phyloP scores from a whole-genome alignment of 2,797 vertebrate species.

The Chelonia mydas region DNA sequence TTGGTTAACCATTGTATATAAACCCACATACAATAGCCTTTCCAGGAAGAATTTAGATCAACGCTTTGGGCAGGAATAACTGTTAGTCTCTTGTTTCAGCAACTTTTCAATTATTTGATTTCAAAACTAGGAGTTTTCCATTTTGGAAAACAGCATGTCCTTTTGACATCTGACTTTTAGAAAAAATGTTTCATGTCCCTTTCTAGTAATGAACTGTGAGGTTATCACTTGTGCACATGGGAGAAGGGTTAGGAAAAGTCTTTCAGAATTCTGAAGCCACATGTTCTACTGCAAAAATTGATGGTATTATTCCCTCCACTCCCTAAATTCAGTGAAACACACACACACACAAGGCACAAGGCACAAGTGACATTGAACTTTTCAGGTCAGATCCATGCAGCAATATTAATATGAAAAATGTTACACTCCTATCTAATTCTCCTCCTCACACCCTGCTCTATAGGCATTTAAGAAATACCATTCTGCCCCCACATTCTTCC shows the following conservation, averaged over 20 bases:
- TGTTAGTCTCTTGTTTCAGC: slow-evolving; percentile 79
- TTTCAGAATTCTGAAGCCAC: background rate
- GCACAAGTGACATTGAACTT: background rate
- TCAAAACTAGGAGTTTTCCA: slow-evolving; percentile 74
- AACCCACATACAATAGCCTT: slow-evolving; percentile 74
- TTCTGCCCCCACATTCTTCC: background rate
- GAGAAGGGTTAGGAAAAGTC: background rate
- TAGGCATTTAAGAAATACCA: background rate
- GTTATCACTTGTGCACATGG: background rate
- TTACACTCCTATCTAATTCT: background rate
- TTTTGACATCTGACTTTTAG: slow-evolving; percentile 40
- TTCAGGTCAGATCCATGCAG: slow-evolving; percentile 1
- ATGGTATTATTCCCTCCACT: background rate
- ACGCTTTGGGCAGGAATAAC: slow-evolving; percentile 77
- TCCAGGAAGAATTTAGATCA: slow-evolving; percentile 79
- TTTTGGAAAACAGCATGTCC: slow-evolving; percentile 46
- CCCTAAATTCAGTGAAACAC: background rate
- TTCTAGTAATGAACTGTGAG: background rate
- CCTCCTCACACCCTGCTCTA: background rate
- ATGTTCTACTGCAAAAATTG: background rate
- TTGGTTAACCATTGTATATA: slow-evolving; percentile 77
- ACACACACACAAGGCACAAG: background rate
- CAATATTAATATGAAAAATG: background rate
- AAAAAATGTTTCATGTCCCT: slow-evolving; percentile 16
- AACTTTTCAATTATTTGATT: slow-evolving; percentile 77